Evolutionary conservation across 1,140 invertebrate genomes (phyloP).

Genomic region (Drosophila trapezifrons): DNA sequence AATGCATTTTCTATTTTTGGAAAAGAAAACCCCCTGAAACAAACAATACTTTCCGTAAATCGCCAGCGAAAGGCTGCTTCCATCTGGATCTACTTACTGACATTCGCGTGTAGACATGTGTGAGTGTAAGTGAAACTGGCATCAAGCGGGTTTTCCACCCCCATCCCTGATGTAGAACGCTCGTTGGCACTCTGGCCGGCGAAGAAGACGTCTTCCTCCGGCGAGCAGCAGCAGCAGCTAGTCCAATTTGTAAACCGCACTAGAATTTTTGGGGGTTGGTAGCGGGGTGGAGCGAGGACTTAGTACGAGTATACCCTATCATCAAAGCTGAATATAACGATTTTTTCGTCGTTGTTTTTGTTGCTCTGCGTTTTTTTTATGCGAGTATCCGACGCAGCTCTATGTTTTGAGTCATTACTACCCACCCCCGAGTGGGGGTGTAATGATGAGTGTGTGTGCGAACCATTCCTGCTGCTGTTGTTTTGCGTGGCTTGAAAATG

Average conservation of each 20-base stretch:
- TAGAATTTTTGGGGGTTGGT: conserved; percentile 43
- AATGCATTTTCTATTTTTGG: neutral
- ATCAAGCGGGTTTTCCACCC: conserved; percentile 45
- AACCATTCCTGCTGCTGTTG: conserved; percentile 37
- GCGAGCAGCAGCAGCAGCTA: conserved; percentile 17
- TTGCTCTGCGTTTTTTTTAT: conserved; percentile 56
- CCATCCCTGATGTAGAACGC: conserved; percentile 16
- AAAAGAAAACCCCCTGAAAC: neutral
- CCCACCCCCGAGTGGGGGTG: conserved; percentile 61
- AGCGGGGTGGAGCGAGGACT: conserved; percentile 16
- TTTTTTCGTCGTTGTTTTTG: conserved; percentile 63
- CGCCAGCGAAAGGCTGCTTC: conserved; percentile 25
- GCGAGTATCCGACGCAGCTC: conserved; percentile 50
- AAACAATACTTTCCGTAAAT: conserved; percentile 15
- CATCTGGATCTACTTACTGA: conserved; percentile 41
- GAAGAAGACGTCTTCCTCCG: conserved; percentile 43
- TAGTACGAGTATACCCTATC: conserved; percentile 58
- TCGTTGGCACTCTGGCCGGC: conserved; percentile 20
- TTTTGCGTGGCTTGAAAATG: conserved; percentile 80
- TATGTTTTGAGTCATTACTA: conserved; percentile 82
- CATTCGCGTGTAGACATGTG: conserved; percentile 29
- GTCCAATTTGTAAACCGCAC: conserved; percentile 59
- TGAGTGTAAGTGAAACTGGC: conserved; percentile 11
- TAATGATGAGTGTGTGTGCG: conserved; percentile 25
- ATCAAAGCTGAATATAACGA: conserved; percentile 74